Percentiles rank a stretch among this genome's conserved stretches.
Conservation (phyloP, 64 coral and sea anemone genomes). For the Orbicella faveolata region DNA sequence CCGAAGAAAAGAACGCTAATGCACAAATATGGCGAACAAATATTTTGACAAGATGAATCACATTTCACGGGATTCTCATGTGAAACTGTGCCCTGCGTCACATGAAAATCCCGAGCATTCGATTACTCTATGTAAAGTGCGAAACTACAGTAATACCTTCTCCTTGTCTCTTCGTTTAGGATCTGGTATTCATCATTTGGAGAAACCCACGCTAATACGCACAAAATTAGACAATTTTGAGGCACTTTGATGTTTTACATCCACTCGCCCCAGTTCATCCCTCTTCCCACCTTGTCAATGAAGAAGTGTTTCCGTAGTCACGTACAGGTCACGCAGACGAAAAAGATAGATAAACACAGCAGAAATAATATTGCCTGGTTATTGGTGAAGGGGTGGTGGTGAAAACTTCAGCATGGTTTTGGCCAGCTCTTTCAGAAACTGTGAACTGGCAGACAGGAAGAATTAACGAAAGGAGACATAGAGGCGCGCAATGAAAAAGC, state of each 20-base stretch:
- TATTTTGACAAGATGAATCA: conserved; percentile 21
- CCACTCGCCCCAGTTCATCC: neutral
- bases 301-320: no score
- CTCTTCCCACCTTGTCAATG: neutral
- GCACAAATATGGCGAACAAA: conserved; percentile 32
- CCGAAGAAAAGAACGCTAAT: neutral
- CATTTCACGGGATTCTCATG: neutral
- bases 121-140: neutral
- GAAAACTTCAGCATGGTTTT: no score
- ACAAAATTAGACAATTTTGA: no score
- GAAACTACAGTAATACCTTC: neutral
- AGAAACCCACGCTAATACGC: no score
- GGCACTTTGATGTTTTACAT: no score
- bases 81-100: neutral
- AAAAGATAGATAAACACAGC: no score
- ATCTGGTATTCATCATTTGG: neutral
- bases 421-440: no score
- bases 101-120: neutral
- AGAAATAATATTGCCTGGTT: neutral
- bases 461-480: no score
- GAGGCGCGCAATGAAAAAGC: no score
- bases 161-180: neutral
- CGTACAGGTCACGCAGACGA: neutral
- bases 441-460: no score
- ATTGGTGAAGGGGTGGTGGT: no score